Evolutionary conservation across 2,888 invertebrate species (phyloP), one percentile per base, ranked within the genome.

Genomic region (Heteropelma amictum): DNA sequence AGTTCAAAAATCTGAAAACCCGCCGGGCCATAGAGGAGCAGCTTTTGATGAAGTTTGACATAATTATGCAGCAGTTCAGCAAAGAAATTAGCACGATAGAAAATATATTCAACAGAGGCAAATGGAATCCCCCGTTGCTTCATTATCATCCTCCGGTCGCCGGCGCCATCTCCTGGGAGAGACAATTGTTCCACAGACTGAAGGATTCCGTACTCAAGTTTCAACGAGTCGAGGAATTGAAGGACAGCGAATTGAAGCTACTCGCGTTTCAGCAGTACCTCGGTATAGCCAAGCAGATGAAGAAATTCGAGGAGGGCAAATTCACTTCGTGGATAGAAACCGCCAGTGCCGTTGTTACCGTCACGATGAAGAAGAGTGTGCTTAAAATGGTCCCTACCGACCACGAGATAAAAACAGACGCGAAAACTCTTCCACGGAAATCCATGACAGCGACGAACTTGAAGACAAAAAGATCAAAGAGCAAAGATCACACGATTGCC

Each of bases 111-210:
- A 91, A 92, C 17, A 79, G 79, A 72, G 87, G 95, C 95, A 82
- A 92, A 90, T 77, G 92, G 76, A 90, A 91, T 76, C 96, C 96
- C 0, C 94, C 95, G 0, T 86, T 95, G 30, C 91, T 95, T 21
- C 92, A 93, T 68, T 93, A 95, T 83, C 94, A 95, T 81, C 95
- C 97, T 0, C 94, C 95, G 0, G 92, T 93, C n/a, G 93, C 95
- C 3, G 97, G 97, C 6, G 92, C 95, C 14, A 95, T 98, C 77
- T 95, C 93, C 87, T 98, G 97, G 97, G 94, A 94, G 10, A 91
- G 96, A 47, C 92, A 95, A 63, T 90, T 97, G 14, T 95, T 96
- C 84, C 92, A 94, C 80, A 93, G 93, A 79, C 91, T 98, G 81
- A 97, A 96, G 86, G 92, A 92, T 77, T 94, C 97, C 0, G 93